A percentile compares a stretch with the other conserved stretches of the same genome.
phyloP scores from a whole-genome alignment of 2,797 vertebrate genomes.

The Varecia variegata region DNA sequence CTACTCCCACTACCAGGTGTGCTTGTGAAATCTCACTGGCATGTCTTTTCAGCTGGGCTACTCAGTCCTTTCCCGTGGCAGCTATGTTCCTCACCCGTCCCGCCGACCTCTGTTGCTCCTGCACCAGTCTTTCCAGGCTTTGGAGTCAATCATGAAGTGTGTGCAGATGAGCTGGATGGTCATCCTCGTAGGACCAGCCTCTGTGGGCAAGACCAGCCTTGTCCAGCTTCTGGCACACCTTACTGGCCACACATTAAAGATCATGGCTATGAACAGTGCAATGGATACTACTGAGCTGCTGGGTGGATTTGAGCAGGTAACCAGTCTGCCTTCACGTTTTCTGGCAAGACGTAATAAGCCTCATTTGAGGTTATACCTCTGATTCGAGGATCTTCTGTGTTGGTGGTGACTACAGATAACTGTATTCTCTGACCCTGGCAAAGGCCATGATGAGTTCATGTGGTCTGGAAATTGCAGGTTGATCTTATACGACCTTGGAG shows the following conservation, averaged over 20 bases:
- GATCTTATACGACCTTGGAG: conserved; percentile 96
- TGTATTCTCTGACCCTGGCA: not conserved
- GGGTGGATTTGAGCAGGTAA: conserved; percentile 98
- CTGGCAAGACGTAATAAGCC: not conserved
- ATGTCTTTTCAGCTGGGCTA: conserved; percentile 89
- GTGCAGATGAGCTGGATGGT: conserved; percentile 98
- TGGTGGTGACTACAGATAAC: not conserved
- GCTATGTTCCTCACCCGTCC: conserved; percentile 82
- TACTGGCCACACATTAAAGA: conserved; percentile 91
- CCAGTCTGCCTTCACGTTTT: not conserved
- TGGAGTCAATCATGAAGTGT: conserved; percentile 97
- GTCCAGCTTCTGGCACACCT: conserved; percentile 93
- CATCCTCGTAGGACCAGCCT: conserved; percentile 94
- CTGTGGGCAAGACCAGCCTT: conserved; percentile 95
- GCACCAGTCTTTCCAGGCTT: conserved; percentile 91
- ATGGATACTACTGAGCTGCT: conserved; percentile 98
- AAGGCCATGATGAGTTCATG: not conserved
- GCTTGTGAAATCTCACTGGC: not conserved
- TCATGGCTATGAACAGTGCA: conserved; percentile 97
- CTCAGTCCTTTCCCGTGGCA: conserved; percentile 93
- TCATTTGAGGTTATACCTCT: no score
- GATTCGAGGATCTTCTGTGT: not conserved
- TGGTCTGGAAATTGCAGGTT: conserved; percentile 85
- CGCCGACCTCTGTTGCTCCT: conserved; percentile 89
- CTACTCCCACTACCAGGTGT: not conserved